Evolutionary conservation across 2,797 vertebrate genomes (phyloP), one percentile per base, ranked within the genome.

Genomic region (Chrosomus eos): DNA sequence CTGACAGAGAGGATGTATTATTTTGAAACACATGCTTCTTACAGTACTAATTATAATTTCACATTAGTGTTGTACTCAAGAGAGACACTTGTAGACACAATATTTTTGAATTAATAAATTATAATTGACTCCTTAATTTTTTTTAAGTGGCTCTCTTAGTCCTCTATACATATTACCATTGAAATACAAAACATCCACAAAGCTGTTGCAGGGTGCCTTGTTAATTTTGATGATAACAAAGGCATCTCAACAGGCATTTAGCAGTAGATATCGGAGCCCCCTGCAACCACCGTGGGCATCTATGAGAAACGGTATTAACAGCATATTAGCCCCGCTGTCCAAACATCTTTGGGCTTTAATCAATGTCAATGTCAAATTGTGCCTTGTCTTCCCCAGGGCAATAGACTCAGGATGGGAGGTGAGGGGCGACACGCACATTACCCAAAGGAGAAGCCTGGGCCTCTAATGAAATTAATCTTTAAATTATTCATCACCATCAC

Each of bases 281-380:
- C 80, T 80, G 66, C 90, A 90, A 92, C 87, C 91, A 89, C 80
- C 19, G 74, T 58, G 84, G 60, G 26, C 51, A 45, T 82, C 60
- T 72, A 86, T 81, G 90, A 85, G 89, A 82, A 90, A 90, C 88
- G 91, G 92, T 92, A 94, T 93, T 82, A 81, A 48, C 89, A 88
- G 88, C 85, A 73, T 51, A 67, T 93, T 91, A 92, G 91, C 88
- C 85, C 71, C 31, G 81, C 89, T 88, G 88, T 89, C 88, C 87
- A 90, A 90, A 93, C 88, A 91, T 92, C 92, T 92, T 84, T 43
- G 77, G 92, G 92, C 91, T 88, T 87, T 74, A 85, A 90, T 94
- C 93, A 93, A 88, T 91, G 92, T 93, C 92, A 93, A 86, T 90
- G 89, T 92, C 90, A 89, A 85, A 86, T 55, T 67, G 55, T 53